A percentile compares a stretch with the other conserved stretches of the same genome.
These are phyloP conservation scores for Druon quercuslanigerum DNA, from an alignment of 1,140 invertebrate genomes.

Conservation along the genomic window DNA sequence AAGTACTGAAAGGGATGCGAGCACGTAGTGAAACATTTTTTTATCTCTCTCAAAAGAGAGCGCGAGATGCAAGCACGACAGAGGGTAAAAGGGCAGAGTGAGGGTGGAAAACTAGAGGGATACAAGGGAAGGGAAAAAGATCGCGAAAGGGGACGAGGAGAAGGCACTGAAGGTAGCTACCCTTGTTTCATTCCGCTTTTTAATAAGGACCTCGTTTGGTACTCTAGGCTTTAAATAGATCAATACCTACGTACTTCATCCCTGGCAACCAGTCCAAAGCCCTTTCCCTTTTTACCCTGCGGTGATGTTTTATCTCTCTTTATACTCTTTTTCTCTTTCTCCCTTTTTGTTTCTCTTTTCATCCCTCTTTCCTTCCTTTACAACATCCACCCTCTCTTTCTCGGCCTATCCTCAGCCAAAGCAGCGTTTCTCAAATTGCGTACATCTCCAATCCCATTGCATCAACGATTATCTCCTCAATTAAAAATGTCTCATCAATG, in stretches of 20 bases:
- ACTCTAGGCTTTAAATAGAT: constrained; percentile 76
- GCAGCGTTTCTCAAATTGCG: constrained; percentile 9
- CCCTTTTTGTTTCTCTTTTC: constrained; percentile 42
- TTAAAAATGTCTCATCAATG: not conserved
- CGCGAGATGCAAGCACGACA: constrained; percentile 41
- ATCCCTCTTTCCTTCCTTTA: constrained; percentile 36
- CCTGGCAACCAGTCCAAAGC: constrained; percentile 68
- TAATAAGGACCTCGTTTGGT: constrained; percentile 76
- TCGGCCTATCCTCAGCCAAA: constrained; percentile 25
- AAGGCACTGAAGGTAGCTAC: constrained; percentile 54
- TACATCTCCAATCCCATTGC: not conserved
- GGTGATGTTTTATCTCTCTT: constrained; percentile 40
- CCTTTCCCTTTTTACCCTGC: constrained; percentile 51
- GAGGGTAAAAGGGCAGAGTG: constrained; percentile 25
- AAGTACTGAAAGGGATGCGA: constrained; percentile 31
- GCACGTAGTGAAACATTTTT: constrained; percentile 31
- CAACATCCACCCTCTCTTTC: constrained; percentile 39
- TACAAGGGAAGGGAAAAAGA: constrained; percentile 23
- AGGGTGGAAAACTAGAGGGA: constrained; percentile 12
- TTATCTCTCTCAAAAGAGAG: constrained; percentile 33
- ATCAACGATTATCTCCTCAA: not conserved
- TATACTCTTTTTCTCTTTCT: constrained; percentile 44
- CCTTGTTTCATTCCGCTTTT: constrained; percentile 74
- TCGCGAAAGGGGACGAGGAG: constrained; percentile 38
- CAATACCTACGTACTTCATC: constrained; percentile 74